Evolutionary conservation across 2,113 vertebrate species (phyloP).

Genomic region (Carassius auratus): DNA sequence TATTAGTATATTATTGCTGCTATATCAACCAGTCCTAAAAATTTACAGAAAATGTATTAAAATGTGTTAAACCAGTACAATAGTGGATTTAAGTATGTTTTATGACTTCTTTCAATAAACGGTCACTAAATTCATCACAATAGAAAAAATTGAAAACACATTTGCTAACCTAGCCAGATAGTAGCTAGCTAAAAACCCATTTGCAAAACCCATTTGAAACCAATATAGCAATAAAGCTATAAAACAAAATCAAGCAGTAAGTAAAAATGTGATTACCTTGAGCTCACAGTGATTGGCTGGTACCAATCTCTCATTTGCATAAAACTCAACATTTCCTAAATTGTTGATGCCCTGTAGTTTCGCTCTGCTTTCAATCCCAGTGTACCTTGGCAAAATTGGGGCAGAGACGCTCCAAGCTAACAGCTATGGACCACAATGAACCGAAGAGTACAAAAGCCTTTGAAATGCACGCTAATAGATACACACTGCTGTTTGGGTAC

Average conservation of each 20-base stretch:
- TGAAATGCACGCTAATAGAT: neutral
- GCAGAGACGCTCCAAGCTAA: conserved; percentile 4
- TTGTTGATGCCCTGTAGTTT: too few species aligned
- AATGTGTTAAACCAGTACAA: neutral
- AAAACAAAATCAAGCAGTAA: neutral
- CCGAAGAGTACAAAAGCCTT: neutral
- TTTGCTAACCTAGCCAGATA: neutral
- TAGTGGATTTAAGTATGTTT: neutral
- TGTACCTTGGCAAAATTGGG: neutral
- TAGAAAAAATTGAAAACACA: neutral
- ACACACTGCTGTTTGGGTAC: neutral
- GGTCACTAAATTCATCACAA: neutral
- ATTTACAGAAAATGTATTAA: too few species aligned
- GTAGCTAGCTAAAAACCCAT: neutral
- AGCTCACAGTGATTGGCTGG: neutral
- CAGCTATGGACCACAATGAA: conserved; percentile 15
- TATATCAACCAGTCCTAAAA: too few species aligned
- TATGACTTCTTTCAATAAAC: neutral
- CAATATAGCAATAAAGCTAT: neutral
- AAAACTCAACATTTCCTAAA: neutral
- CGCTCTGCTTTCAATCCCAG: too few species aligned
- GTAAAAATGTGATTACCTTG: conserved; percentile 1
- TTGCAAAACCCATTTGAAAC: neutral
- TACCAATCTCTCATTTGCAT: neutral
- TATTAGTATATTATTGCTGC: too few species aligned